Conservation (phyloP, 2,113 vertebrate genomes). For the Bagarius yarrelli region DNA sequence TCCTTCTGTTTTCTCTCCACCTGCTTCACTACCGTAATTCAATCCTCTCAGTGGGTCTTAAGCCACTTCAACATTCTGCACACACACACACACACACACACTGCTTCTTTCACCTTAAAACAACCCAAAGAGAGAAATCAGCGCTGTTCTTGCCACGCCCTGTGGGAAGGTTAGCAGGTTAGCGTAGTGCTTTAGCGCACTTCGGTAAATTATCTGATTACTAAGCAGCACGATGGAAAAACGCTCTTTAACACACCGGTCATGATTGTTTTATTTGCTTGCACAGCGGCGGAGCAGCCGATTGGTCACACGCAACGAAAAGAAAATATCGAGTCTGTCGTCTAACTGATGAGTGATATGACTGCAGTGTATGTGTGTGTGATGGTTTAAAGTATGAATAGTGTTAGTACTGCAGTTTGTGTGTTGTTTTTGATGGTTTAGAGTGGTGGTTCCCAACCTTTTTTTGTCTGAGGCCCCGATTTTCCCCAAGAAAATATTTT, state of each 20-base stretch:
- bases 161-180: constrained; percentile 42
- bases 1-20: constrained; percentile 52
- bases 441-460: too few relatives aligned
- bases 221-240: constrained; percentile 22
- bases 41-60: constrained; percentile 34
- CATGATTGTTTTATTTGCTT: constrained; percentile 52
- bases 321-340: background rate
- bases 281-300: constrained; percentile 11
- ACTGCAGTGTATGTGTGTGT: background rate
- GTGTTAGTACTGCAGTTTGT: too few relatives aligned
- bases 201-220: constrained; percentile 52
- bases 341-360: too few relatives aligned
- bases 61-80: constrained; percentile 45
- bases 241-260: constrained; percentile 39
- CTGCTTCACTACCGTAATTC: constrained; percentile 51
- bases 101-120: constrained; percentile 14
- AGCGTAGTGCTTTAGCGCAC: constrained; percentile 6
- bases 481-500: too few relatives aligned
- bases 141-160: constrained; percentile 34
- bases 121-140: constrained; percentile 16
- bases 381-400: too few relatives aligned
- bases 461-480: too few relatives aligned
- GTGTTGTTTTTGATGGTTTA: too few relatives aligned
- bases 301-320: background rate
- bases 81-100: constrained; percentile 13